Conservation (phyloP, 2,888 invertebrate genomes). For the Drosophila lacicola region DNA sequence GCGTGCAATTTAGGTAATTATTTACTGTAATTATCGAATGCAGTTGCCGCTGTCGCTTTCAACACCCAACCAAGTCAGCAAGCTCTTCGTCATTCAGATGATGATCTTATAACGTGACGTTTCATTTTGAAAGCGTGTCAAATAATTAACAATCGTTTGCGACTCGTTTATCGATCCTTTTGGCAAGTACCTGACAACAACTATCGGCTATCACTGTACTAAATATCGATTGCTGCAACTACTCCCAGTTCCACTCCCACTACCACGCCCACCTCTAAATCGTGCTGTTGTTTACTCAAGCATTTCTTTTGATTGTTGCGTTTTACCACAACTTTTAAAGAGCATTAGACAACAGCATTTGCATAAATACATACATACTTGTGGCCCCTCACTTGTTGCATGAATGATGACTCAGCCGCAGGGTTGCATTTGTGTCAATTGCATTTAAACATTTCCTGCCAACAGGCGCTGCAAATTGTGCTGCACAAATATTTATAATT, state of each 20-base stretch:
- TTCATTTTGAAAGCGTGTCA: conserved; percentile 12
- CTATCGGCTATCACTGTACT: conserved; percentile 21
- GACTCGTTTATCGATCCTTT: conserved; percentile 16
- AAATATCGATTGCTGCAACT: conserved; percentile 31
- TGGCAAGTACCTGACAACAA: conserved; percentile 10
- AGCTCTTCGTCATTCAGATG: conserved; percentile 30
- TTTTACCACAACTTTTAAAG: conserved; percentile 16
- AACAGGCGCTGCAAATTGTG: conserved; percentile 54
- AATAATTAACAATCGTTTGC: conserved; percentile 26
- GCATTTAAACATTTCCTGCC: conserved; percentile 67
- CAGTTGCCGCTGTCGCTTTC: conserved; percentile 59
- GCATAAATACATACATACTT: conserved; percentile 9
- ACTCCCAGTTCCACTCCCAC: not conserved
- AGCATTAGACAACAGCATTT: conserved; percentile 26
- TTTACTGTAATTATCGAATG: conserved; percentile 67
- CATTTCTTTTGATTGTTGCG: conserved; percentile 8
- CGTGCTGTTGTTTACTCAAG: conserved; percentile 1
- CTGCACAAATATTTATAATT: conserved; percentile 67
- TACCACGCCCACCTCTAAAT: conserved; percentile 10
- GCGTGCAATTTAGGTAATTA: conserved; percentile 69
- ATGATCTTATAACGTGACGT: conserved; percentile 32
- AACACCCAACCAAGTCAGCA: conserved; percentile 41
- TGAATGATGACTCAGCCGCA: conserved; percentile 44
- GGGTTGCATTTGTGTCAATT: conserved; percentile 65
- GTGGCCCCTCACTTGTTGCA: conserved; percentile 31